Base-by-base conservation (phyloP, 1,140 invertebrate species). In the Carposina sasakii region DNA sequence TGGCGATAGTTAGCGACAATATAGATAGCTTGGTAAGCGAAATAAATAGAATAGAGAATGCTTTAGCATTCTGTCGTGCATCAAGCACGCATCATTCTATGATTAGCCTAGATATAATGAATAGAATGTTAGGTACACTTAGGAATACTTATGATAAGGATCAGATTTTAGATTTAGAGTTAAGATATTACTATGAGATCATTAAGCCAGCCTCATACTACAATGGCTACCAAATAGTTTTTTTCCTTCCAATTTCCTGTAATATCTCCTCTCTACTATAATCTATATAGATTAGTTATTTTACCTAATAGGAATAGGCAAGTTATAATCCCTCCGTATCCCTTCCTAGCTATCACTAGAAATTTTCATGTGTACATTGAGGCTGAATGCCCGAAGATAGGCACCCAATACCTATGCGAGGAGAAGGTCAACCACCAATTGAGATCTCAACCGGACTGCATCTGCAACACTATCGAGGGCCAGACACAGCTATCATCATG, bases 171-270 rank as follows among this genome's bases (percentile, higher is more conserved):
- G 53, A 62, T 24, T 28, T 61, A 59, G 55, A 59, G 0, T 16
- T 62, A 39, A 67, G 59, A 52, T 50, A 71, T 13, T 63, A 57
- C 37, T 67, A 62, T 51, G 54, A 67, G 26, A 31, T 63, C 2
- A 67, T 67, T 42, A 63, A 59, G 47, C 24, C 47, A 37, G 63
- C 58, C 2, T 63, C 45, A n/a, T 70, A 57, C 53, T 68, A 55
- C 56, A 40, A 22, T 36, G 31, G 47, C 36, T 48, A 57, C n/a
- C 24, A 55, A 23, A 54, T 61, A 57, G 51, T 70, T 39, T 39
- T 70, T 30, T 30, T 62, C 17, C 17, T 64, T 58, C 42, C 66
- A 58, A 37, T 36, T 67, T 34, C 63, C 60, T 17, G 56, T 69
- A 47, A 34, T 44, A 19, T 62, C 48, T 43, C 46, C 39, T n/a